Evolutionary conservation across 1,140 invertebrate species (phyloP), one percentile per base, ranked within the genome.

Genomic region (Littorina saxatilis): DNA sequence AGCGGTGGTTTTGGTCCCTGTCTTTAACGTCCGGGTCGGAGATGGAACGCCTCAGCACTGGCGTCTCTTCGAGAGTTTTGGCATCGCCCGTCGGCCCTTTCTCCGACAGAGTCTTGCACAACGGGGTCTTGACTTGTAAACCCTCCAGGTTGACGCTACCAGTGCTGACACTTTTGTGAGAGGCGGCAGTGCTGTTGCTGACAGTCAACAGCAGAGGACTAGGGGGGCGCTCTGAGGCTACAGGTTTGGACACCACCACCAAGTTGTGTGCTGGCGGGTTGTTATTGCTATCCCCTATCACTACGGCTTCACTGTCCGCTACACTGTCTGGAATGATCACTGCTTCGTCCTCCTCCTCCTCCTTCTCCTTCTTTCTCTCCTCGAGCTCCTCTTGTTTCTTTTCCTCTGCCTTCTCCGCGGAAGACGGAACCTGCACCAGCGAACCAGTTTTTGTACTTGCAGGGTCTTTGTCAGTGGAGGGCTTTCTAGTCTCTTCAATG

Each of bases 21-120:
- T 37, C 9, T n/a, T 76, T 70, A 73, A 68, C 9, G 55, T 47
- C 55, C 5, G 80, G 55, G 58, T 82, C 72, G 4, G 80, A 82
- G 23, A 73, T 13, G 17, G 73, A 50, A 15, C 58, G 70, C 27
- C 73, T 75, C 72, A 82, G 29, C 1, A n/a, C 55, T 1, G 40
- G 27, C 32, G 39, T 37, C 37, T 61, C 32, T 39, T 20, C 20
- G 5, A 55, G 35, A 13, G 39, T 13, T 20, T 78, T 39, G 3
- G 52, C n/a, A n/a, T 29, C 43, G 27, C 23, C 9, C 39, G 17
- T 27, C 2, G 55, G 17, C 0, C 29, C 32, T n/a, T 40, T 32
- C 37, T 78, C 76, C 9, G 39, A 63, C 17, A 43, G 20, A 66
- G 55, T 35, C 37, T 77, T 61, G 55, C 55, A 35, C 23, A 52